Percentiles rank a stretch among this genome's conserved stretches.
Evolutionary conservation across 2,888 invertebrate species (phyloP).

Genomic region (Tholera decimalis): DNA sequence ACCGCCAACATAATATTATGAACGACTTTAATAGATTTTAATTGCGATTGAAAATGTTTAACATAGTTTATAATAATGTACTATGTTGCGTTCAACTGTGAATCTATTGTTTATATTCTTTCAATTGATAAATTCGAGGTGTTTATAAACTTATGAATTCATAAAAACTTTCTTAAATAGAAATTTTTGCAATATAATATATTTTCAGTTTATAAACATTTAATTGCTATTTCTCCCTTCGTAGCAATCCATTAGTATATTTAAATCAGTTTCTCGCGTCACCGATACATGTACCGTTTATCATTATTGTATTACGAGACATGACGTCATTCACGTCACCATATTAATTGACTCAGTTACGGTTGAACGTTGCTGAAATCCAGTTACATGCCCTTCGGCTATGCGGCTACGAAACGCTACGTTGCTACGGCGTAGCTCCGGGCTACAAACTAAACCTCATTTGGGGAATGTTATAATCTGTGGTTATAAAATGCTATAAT

Average conservation of each 20-base stretch:
- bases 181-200: too few relatives aligned
- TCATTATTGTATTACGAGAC: slow-evolving; percentile 43
- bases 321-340: slow-evolving; percentile 53
- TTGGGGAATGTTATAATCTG: slow-evolving; percentile 36
- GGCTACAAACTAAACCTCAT: slow-evolving; percentile 41
- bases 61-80: neutral
- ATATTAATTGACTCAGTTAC: slow-evolving; percentile 61
- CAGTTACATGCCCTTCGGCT: slow-evolving; percentile 63
- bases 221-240: neutral
- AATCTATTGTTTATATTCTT: neutral
- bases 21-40: slow-evolving; percentile 4
- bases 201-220: neutral
- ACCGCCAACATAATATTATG: neutral
- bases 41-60: slow-evolving; percentile 6
- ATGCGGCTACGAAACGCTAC: slow-evolving; percentile 60
- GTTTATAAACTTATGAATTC: neutral
- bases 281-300: slow-evolving; percentile 31
- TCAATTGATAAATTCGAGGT: neutral
- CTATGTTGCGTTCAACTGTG: neutral
- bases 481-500: too few relatives aligned
- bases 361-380: slow-evolving; percentile 62
- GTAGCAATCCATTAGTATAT: neutral
- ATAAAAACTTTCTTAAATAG: neutral
- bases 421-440: slow-evolving; percentile 55
- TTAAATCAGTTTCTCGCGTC: slow-evolving; percentile 18